Conservation (phyloP, 2,888 invertebrate species). For the Leucophora obtusa region DNA sequence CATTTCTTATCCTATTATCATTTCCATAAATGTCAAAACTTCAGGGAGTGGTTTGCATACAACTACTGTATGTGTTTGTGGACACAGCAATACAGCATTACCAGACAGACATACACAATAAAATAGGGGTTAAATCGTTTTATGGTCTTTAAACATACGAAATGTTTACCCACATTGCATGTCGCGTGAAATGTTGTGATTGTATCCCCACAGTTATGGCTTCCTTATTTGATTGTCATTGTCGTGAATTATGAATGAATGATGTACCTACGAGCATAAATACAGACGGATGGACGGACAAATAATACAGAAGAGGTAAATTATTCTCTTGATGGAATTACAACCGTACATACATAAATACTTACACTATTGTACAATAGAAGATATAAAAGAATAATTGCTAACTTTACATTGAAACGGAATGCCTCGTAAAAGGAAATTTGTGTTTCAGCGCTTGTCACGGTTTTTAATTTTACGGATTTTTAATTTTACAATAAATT, state of each 20-base stretch:
- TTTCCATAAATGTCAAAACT: constrained; percentile 51
- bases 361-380: constrained; percentile 24
- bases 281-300: not conserved
- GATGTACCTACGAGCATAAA: not conserved
- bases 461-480: constrained; percentile 19
- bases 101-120: not conserved
- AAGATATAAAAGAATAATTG: not conserved
- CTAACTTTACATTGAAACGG: constrained; percentile 6
- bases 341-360: constrained; percentile 40
- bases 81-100: too few species aligned
- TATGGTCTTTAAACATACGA: constrained; percentile 6
- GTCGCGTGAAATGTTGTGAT: constrained; percentile 48
- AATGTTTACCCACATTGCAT: constrained; percentile 49
- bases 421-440: constrained; percentile 16
- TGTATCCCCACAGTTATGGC: constrained; percentile 30
- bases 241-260: constrained; percentile 27
- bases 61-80: too few species aligned
- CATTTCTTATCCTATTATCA: constrained; percentile 41
- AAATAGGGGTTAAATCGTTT: constrained; percentile 43
- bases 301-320: constrained; percentile 25
- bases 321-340: constrained; percentile 25
- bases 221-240: constrained; percentile 47
- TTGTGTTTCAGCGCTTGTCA: constrained; percentile 22
- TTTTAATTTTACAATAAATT: constrained; percentile 29
- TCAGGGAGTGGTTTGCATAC: constrained; percentile 36